Evolutionary conservation across 2,888 invertebrate species (phyloP).

Genomic region (Tetragonula carbonaria): DNA sequence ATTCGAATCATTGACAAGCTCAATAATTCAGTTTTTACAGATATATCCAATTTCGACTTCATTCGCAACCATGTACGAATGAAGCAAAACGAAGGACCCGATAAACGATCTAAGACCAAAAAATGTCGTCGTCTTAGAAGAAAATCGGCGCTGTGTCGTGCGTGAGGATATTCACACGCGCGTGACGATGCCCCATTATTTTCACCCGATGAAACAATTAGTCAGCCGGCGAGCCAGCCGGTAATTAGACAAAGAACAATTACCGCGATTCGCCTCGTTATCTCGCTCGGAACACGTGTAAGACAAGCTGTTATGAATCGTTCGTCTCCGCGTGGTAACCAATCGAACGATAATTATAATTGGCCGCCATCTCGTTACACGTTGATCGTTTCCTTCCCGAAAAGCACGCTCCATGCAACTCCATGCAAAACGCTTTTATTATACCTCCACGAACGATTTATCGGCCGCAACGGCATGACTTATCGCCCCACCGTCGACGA

Average conservation of each 20-base stretch:
- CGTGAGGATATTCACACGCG: conserved; percentile 57
- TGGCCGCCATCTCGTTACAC: conserved; percentile 35
- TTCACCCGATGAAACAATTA: conserved; percentile 78
- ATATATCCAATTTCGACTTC: too few relatives aligned
- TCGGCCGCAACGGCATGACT: conserved; percentile 6
- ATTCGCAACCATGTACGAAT: too few relatives aligned
- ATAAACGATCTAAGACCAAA: too few relatives aligned
- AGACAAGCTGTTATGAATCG: conserved; percentile 69
- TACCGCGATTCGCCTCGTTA: conserved; percentile 67
- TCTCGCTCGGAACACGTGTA: conserved; percentile 66
- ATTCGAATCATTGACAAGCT: too few relatives aligned
- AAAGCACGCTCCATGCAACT: conserved; percentile 28
- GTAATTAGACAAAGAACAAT: conserved; percentile 75
- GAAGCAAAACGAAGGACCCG: conserved; percentile 9
- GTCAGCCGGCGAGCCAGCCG: conserved; percentile 61
- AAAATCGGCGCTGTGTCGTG: conserved; percentile 39
- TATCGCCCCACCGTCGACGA: neutral
- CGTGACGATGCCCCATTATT: conserved; percentile 76
- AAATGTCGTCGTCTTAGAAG: neutral
- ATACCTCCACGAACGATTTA: conserved; percentile 22
- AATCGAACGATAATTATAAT: conserved; percentile 57
- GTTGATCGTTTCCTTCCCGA: conserved; percentile 43
- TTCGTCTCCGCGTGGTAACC: conserved; percentile 47
- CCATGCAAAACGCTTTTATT: conserved; percentile 43
- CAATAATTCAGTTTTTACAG: too few relatives aligned